These are phyloP conservation scores for Acanthosepion lycidas DNA, from an alignment of 2,888 invertebrate species.

Conservation along the genomic window DNA sequence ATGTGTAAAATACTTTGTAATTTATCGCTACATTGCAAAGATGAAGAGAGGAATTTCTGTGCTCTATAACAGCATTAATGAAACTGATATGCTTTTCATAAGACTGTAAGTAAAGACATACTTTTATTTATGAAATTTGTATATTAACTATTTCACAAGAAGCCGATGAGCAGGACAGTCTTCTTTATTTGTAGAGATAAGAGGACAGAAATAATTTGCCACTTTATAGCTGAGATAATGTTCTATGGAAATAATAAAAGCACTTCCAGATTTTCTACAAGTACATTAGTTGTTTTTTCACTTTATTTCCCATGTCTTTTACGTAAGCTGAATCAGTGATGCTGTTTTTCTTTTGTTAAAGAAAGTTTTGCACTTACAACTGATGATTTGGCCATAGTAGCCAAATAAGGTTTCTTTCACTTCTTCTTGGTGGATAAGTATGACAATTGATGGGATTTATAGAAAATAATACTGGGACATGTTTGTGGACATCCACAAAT, in stretches of 20 bases:
- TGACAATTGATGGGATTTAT: not conserved
- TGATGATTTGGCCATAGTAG: not conserved
- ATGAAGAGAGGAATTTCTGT: too few relatives aligned
- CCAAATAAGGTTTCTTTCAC: not conserved
- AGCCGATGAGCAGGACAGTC: not conserved
- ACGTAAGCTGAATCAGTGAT: not conserved
- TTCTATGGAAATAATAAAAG: not conserved
- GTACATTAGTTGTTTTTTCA: not conserved
- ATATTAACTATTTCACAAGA: not conserved
- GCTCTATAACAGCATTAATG: too few relatives aligned
- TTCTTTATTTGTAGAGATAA: not conserved
- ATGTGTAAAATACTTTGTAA: too few relatives aligned
- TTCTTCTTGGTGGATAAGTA: not conserved
- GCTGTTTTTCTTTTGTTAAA: not conserved
- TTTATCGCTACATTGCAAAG: too few relatives aligned
- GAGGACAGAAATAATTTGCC: not conserved
- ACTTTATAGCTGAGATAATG: not conserved
- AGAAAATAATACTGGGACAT: constrained; percentile 13
- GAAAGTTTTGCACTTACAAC: not conserved
- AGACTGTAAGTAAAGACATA: too few relatives aligned
- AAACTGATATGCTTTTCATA: too few relatives aligned
- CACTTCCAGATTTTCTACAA: not conserved
- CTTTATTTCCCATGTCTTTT: not conserved
- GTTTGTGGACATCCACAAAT: not conserved
- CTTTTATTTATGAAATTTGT: too few relatives aligned